Evolutionary conservation across 1,140 invertebrate genomes (phyloP), one percentile per base, ranked within the genome.

Genomic region (Bombus terrestris): DNA sequence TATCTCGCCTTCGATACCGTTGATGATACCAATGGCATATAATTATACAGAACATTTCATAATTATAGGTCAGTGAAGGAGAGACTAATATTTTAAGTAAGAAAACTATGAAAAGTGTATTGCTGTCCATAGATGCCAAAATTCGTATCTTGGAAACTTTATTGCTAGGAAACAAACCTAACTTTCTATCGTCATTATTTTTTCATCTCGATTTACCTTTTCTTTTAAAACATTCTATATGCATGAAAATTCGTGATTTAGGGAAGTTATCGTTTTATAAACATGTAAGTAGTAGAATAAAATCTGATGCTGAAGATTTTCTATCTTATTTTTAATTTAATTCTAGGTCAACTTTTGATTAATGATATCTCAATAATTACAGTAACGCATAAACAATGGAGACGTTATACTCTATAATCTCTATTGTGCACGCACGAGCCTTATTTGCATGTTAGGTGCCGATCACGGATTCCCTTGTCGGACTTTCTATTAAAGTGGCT

Each of bases 401-500:
- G 8, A 3, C 1, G 25, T 35, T n/a, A 35, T 47, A 47, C 32
- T 15, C 64, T 47, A 32, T 47, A 47, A 79, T 79, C 13, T 79
- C 15, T 28, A 79, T 53, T 68, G 77, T 68, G 22, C 9, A n/a
- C 32, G 13, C 64, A 28, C 12, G 6, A 37, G 13, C 2, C 22
- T 68, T 25, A 68, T 79, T 79, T 64, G 64, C 77, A 68, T 68
- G 22, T 25, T 35, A 66, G 59, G 62, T 35, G 39, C 28, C 25
- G 32, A 79, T 78, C 47, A 35, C 28, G 6, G 3, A 12, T 66
- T 59, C 25, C 15, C 25, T 59, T 35, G 57, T 41, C 28, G 28
- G 4, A 47, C 75, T 41, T 62, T 78, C 76, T 78, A 78, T 41
- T 64, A 78, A 57, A 78, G 59, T 78, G 57, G 41, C 39, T 64